These are phyloP conservation scores for Limenitis camilla DNA, from an alignment of 2,888 invertebrate species.

Conservation along the genomic window DNA sequence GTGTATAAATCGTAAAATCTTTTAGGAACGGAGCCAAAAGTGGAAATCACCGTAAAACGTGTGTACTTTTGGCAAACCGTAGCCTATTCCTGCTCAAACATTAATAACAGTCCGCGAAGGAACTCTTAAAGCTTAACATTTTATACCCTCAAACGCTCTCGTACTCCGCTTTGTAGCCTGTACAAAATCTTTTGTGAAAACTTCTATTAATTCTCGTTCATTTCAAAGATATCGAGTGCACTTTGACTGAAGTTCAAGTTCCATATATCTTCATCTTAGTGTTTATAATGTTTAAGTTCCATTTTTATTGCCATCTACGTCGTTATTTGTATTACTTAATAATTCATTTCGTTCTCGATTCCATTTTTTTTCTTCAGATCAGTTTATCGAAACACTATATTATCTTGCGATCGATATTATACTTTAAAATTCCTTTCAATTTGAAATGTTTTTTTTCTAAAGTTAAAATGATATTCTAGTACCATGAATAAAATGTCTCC, in stretches of 20 bases:
- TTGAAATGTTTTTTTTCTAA: too few species aligned
- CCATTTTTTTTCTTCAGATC: too few species aligned
- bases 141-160: slow-evolving; percentile 4
- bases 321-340: too few species aligned
- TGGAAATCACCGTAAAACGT: slow-evolving; percentile 17
- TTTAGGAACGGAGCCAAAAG: slow-evolving; percentile 18
- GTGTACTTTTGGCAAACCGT: slow-evolving; percentile 16
- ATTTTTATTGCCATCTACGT: too few species aligned
- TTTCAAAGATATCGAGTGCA: slow-evolving; percentile 13
- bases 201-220: slow-evolving; percentile 10
- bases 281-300: too few species aligned
- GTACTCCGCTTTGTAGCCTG: slow-evolving; percentile 5
- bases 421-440: too few species aligned
- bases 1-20: slow-evolving; percentile 20
- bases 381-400: too few species aligned
- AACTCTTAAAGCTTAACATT: slow-evolving; percentile 10
- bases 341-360: too few species aligned
- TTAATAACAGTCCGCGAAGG: slow-evolving; percentile 14
- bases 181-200: slow-evolving; percentile 13
- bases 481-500: too few species aligned
- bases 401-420: too few species aligned
- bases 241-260: slow-evolving; percentile 11
- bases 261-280: too few species aligned
- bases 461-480: too few species aligned
- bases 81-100: slow-evolving; percentile 14